Percentiles rank a stretch among this genome's conserved stretches.
phyloP scores from a whole-genome alignment of 2,113 vertebrate genomes.

The Thryonomys swinderianus region DNA sequence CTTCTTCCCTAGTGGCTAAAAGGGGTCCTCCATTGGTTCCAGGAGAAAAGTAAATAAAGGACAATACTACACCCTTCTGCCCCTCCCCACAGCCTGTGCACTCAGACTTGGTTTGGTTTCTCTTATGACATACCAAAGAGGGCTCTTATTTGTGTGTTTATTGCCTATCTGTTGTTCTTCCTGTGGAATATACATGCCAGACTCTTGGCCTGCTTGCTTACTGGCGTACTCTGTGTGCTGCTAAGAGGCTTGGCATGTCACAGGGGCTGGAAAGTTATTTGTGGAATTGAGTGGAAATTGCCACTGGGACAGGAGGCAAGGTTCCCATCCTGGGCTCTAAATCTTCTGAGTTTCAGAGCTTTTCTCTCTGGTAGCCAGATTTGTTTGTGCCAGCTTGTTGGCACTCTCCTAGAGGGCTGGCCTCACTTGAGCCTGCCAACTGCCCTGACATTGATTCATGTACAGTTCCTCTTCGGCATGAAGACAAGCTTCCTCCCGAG shows the following conservation, averaged over 20 bases:
- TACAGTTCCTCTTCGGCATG: neutral
- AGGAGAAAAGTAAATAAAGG: neutral
- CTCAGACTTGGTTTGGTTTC: neutral
- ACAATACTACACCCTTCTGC: neutral
- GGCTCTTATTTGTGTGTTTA: neutral
- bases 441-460: neutral
- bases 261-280: neutral
- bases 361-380: neutral
- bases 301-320: neutral
- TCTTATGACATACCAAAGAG: neutral
- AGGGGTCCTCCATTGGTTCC: neutral
- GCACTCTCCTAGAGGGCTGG: neutral
- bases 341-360: constrained; percentile 16
- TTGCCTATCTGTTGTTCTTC: neutral
- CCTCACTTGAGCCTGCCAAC: neutral
- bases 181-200: neutral
- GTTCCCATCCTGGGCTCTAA: neutral
- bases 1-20: neutral
- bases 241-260: neutral
- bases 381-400: neutral
- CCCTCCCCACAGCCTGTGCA: neutral
- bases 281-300: neutral
- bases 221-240: neutral
- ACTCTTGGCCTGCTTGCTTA: neutral
- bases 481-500: neutral